A percentile compares a stretch with the other conserved stretches of the same genome.
These are phyloP conservation scores for Coreoperca whiteheadi DNA, from an alignment of 2,113 vertebrate genomes.

Conservation along the genomic window DNA sequence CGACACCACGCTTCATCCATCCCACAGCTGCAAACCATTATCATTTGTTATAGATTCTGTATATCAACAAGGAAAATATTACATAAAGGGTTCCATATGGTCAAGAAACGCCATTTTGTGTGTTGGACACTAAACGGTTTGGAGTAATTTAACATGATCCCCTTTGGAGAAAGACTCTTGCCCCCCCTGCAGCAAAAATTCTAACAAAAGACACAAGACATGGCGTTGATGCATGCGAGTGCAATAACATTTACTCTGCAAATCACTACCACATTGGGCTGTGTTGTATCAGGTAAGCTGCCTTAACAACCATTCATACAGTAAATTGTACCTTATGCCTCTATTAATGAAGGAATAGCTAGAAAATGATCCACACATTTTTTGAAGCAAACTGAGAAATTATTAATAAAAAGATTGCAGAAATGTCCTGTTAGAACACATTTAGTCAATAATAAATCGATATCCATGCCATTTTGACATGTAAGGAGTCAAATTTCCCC, in stretches of 20 bases:
- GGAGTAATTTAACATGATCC: constrained; percentile 93
- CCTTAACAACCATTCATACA: constrained; percentile 57
- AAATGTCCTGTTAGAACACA: constrained; percentile 23
- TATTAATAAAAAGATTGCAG: constrained; percentile 16
- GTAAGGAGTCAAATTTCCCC: neutral
- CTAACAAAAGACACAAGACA: constrained; percentile 70
- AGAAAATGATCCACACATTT: constrained; percentile 9
- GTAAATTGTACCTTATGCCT: constrained; percentile 52
- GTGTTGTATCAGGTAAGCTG: constrained; percentile 71
- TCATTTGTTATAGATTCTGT: constrained; percentile 93
- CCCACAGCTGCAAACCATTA: constrained; percentile 95
- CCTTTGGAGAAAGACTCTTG: constrained; percentile 88
- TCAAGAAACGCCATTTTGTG: constrained; percentile 88
- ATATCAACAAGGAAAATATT: constrained; percentile 90
- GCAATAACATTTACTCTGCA: constrained; percentile 92
- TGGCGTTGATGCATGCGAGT: constrained; percentile 85
- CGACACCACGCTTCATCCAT: constrained; percentile 70
- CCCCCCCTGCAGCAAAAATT: constrained; percentile 72
- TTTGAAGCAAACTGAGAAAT: constrained; percentile 19
- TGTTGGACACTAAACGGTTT: constrained; percentile 92
- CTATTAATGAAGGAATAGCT: constrained; percentile 34
- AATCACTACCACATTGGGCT: constrained; percentile 82
- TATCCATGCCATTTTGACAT: constrained; percentile 11
- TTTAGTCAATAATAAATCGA: constrained; percentile 33
- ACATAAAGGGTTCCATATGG: constrained; percentile 94